phyloP scores from a whole-genome alignment of 2,888 invertebrate genomes.

The Limenitis arthemis region DNA sequence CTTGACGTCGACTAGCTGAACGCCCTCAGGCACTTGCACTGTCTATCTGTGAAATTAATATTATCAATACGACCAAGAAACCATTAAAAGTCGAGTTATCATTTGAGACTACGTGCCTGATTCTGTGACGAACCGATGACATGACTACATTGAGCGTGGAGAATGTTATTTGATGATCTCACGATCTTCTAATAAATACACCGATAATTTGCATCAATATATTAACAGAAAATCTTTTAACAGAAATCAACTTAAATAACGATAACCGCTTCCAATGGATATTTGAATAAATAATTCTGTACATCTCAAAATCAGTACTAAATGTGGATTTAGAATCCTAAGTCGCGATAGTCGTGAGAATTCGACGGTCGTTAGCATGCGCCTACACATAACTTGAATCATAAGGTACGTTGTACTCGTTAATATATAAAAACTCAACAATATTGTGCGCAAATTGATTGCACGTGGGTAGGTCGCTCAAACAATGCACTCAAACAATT shows the following conservation, averaged over 20 bases:
- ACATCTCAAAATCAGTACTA: background rate
- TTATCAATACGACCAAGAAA: background rate
- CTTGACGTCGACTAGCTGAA: slow-evolving; percentile 12
- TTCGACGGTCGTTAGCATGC: slow-evolving; percentile 30
- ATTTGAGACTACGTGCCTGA: slow-evolving; percentile 9
- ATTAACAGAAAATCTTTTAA: too few species aligned
- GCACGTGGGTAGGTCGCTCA: slow-evolving; percentile 8
- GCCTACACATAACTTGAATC: slow-evolving; percentile 31
- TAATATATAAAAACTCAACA: slow-evolving; percentile 12
- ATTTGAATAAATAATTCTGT: background rate
- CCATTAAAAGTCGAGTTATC: background rate
- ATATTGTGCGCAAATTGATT: slow-evolving; percentile 4
- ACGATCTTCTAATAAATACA: background rate
- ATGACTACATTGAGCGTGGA: slow-evolving; percentile 6
- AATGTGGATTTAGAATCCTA: background rate
- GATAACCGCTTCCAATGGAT: too few species aligned
- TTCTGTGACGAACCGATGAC: slow-evolving; percentile 1
- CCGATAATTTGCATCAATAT: background rate
- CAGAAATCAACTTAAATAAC: too few species aligned
- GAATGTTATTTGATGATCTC: slow-evolving; percentile 14
- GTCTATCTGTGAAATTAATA: too few species aligned
- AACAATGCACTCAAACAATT: background rate
- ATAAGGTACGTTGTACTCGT: slow-evolving; percentile 25
- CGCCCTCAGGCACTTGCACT: background rate
- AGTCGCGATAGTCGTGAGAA: slow-evolving; percentile 15